Evolutionary conservation across 37 sponge, comb jelly and placozoan species (phyloP), one percentile per base, ranked within the genome.

Genomic region (Hormiphora californensis): DNA sequence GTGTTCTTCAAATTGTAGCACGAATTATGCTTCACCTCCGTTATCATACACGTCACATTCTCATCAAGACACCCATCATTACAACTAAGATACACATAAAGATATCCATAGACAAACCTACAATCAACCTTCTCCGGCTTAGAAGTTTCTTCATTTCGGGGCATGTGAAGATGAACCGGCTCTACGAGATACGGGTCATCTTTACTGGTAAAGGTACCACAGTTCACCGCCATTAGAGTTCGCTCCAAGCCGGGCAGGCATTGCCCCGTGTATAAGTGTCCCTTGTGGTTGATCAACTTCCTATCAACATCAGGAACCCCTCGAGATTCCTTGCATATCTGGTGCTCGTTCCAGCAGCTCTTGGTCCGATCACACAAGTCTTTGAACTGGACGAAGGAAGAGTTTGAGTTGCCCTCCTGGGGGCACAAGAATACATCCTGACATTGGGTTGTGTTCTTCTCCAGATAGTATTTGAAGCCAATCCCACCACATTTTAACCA

Each of bases 1-100:
- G 38, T 65, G 1, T 65, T 28, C 37, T 65, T 65, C 1, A 65
- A 36, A 38, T 65, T 65, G 17, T 65, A 38, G 35, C 67, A 65
- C 21, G 67, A 65, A 33, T 30, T 39, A 38, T 19, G 17, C 9
- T 65, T 65, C 1, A 65, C 67, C 7, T 35, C 11, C 1, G 3
- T 65, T 2, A 65, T 7, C 11, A 65, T 65, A 17, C 67, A 65
- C 5, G 67, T 8, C 11, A 17, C 37, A n/a, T n/a, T n/a, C n/a
- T n/a, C n/a, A 11, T 65, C 67, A 33, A 1, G 2, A 65, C 67
- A 65, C 30, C 5, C 12, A 4, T 39, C 67, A 19, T 1, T 32
- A 17, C 67, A 65, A 33, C 36, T 65, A 11, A 65, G 67, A 17
- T 65, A 65, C 4, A 65, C 67, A 33, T 65, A 65, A 33, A 34